Evolutionary conservation across 2,888 invertebrate genomes (phyloP).

Genomic region (Spodoptera picta): DNA sequence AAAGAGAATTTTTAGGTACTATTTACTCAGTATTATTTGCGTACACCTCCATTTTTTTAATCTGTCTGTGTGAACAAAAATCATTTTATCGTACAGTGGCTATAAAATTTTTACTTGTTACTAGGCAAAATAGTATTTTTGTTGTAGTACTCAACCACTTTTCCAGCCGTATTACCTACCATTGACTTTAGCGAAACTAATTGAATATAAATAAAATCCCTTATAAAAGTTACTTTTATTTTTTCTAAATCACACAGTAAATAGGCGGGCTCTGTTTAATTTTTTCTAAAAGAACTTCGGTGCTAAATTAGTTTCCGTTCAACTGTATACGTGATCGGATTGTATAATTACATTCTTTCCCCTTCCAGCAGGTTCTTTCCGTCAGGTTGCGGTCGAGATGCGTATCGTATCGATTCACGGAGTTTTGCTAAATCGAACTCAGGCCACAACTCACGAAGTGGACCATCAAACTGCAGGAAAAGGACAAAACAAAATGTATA

Average conservation of each 20-base stretch:
- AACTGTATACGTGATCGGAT: constrained; percentile 79
- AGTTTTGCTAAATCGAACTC: constrained; percentile 84
- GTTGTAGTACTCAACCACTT: too few species aligned
- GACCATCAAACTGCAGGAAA: constrained; percentile 88
- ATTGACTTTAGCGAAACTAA: background rate
- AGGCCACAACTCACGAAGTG: constrained; percentile 84
- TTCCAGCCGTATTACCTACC: too few species aligned
- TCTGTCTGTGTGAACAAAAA: background rate
- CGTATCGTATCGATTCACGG: constrained; percentile 82
- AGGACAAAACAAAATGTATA: constrained; percentile 89
- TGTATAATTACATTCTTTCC: constrained; percentile 82
- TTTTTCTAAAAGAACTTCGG: constrained; percentile 71
- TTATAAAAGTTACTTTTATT: constrained; percentile 29
- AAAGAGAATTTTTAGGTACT: constrained; percentile 2
- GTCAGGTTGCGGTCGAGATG: constrained; percentile 75
- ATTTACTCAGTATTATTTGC: background rate
- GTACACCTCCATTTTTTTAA: background rate
- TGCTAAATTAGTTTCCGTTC: constrained; percentile 85
- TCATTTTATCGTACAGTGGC: too few species aligned
- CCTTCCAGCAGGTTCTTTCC: constrained; percentile 52
- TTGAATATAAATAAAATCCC: constrained; percentile 6
- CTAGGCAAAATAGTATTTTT: too few species aligned
- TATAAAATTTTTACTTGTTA: too few species aligned
- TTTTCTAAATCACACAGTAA: constrained; percentile 51
- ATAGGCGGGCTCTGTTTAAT: constrained; percentile 45